Evolutionary conservation across 2,797 vertebrate species (phyloP).

Genomic region (Sarcophilus harrisii): DNA sequence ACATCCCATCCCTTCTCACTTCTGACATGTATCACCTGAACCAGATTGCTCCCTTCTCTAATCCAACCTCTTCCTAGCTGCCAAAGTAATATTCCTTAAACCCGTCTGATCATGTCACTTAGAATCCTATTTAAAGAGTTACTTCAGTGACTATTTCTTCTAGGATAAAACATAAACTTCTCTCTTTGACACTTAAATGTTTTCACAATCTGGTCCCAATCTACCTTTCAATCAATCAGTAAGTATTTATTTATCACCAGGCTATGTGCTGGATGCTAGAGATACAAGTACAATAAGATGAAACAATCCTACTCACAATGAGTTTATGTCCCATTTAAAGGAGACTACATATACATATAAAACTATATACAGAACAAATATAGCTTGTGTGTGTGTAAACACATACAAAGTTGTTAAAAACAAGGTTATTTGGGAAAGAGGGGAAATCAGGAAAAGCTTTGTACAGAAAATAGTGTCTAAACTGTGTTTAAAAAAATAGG

Average conservation of each 20-base stretch:
- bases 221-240: neutral
- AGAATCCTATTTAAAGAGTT: neutral
- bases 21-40: neutral
- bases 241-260: neutral
- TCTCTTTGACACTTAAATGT: neutral
- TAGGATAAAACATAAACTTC: conserved; percentile 2
- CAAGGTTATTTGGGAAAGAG: no score
- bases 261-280: neutral
- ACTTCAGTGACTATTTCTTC: neutral
- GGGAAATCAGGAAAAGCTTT: no score
- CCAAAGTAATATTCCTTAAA: conserved; percentile 22
- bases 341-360: neutral
- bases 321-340: neutral
- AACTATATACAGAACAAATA: neutral
- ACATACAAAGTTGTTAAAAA: no score
- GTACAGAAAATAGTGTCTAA: no score
- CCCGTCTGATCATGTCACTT: neutral
- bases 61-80: neutral
- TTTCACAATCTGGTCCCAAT: neutral
- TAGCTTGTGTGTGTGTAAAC: no score
- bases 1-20: neutral
- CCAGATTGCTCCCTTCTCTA: neutral
- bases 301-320: neutral
- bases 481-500: no score
- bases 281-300: neutral